Base-by-base conservation (phyloP, 2,888 invertebrate species). In the Habrosyne pyritoides region DNA sequence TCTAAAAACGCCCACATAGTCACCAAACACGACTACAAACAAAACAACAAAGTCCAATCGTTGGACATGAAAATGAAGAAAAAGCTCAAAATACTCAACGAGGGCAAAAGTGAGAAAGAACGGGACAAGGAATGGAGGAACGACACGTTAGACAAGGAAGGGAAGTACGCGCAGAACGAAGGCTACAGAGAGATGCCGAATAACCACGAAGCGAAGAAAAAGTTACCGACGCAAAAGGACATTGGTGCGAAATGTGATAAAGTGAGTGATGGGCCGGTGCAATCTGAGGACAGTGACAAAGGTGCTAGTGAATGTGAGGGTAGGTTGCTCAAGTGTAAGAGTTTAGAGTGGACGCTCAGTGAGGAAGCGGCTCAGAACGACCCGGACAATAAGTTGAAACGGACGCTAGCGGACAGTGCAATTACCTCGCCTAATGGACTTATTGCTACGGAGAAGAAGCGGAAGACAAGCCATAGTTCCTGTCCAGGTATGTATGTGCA, bases 391-490 rank as follows among this genome's bases (percentile, higher is more conserved):
- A 76, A 77, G 53, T 68, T 77, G 61, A 81, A 93, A 86, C 85
- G 94, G 83, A 84, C 93, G 74, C 84, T 89, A 58, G 75, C 86
- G 54, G 91, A 91, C 64, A 86, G 88, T 84, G 86, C 88, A 62
- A 82, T 86, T 69, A 83, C 87, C 70, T 87, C 89, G 64, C 93
- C 94, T 54, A 95, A 95, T 64, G 95, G 95, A 42, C 90, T 95
- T 59, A 85, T 94, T 53, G 84, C 87, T 58, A 93, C 93, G 21
- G 95, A 95, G 67, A 95, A 95, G 86, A 94, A 94, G 79, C 87
- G 95, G 78, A 93, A 95, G 70, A 89, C 94, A 69, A 93, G 93
- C 82, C 94, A 94, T 78, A 92, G 91, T 73, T 90, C 89, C 83
- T 89, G 90, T 86, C 85, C 92, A 91, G 93, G 93, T 93, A 81